These are phyloP conservation scores for Zeuzera pyrina DNA, from an alignment of 2,888 invertebrate species.

Conservation along the genomic window DNA sequence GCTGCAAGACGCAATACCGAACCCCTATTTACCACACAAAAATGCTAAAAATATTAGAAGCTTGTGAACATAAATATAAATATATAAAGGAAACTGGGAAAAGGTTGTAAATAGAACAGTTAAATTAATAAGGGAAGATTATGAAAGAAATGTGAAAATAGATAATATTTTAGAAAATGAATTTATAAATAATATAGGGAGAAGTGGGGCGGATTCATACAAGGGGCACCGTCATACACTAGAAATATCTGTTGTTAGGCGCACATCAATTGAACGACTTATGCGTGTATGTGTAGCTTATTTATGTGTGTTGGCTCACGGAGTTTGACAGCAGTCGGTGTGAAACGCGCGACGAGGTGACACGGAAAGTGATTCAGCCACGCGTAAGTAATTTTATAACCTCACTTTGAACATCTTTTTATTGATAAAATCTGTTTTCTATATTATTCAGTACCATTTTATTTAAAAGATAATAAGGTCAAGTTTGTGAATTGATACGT, in stretches of 20 bases:
- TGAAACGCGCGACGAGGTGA: constrained; percentile 6
- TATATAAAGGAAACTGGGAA: no score
- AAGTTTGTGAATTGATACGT: no score
- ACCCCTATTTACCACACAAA: no score
- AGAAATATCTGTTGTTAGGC: constrained; percentile 4
- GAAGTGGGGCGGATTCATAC: constrained; percentile 8
- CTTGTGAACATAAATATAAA: no score
- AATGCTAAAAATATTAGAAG: no score
- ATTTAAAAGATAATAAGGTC: no score
- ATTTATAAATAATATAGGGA: no score
- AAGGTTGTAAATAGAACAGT: no score
- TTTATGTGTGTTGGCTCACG: constrained; percentile 8
- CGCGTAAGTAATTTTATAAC: constrained; percentile 4
- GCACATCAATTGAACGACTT: constrained; percentile 8
- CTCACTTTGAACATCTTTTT: constrained; percentile 2
- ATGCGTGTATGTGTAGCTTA: constrained; percentile 8
- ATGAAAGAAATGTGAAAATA: no score
- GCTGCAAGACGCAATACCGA: no score
- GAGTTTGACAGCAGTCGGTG: constrained; percentile 11
- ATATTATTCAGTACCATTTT: constrained; percentile 1
- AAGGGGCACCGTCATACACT: constrained; percentile 9
- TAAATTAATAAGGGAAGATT: no score
- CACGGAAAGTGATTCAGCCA: constrained; percentile 4
- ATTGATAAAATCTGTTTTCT: constrained; percentile 1
- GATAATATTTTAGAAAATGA: no score